Base-by-base conservation (phyloP, 2,113 vertebrate species). In the Megalops atlanticus region DNA sequence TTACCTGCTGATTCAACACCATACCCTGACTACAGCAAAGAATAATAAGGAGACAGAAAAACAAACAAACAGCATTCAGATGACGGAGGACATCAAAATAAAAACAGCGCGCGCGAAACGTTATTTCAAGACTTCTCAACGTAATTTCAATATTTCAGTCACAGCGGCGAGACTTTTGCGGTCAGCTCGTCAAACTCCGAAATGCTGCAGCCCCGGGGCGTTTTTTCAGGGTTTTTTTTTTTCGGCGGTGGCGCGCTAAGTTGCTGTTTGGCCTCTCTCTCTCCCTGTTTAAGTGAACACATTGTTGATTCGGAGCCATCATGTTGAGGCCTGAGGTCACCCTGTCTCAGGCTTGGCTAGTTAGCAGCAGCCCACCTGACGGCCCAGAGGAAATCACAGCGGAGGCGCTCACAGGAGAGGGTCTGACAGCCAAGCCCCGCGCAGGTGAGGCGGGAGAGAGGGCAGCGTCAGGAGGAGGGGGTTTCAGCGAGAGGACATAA, bases 281-380 rank as follows among this genome's bases (percentile, higher is more conserved):
- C 89, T 89, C 90, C 91, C 89, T 93, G 90, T 92, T 93, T 92
- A 92, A 88, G 91, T 87, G 89, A 93, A 93, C 92, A 94, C 92
- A 94, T 94, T 94, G 92, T 94, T 93, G 92, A 94, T 94, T 93
- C 93, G 91, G 89, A 93, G 90, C 91, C 92, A 93, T 93, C 91
- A 92, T 93, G 91, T 92, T 93, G 92, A 93, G 93, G 93, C 91
- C 93, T 93, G 91, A 93, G 92, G 92, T 93, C 92, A 93, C 92
- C 93, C 92, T 94, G 94, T 94, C 92, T 94, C 92, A 94, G 94
- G 94, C 94, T 92, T 94, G 93, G 92, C 92, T 94, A 94, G 94
- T 93, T 94, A 94, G 92, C 92, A 93, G 93, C 92, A 92, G 92
- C 92, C 93, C 93, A 94, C 92, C 91, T 93, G 92, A 93, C 93